Percentiles rank a stretch among this genome's conserved stretches.
phyloP scores from a whole-genome alignment of 2,797 vertebrate species.

The Zalophus californianus region DNA sequence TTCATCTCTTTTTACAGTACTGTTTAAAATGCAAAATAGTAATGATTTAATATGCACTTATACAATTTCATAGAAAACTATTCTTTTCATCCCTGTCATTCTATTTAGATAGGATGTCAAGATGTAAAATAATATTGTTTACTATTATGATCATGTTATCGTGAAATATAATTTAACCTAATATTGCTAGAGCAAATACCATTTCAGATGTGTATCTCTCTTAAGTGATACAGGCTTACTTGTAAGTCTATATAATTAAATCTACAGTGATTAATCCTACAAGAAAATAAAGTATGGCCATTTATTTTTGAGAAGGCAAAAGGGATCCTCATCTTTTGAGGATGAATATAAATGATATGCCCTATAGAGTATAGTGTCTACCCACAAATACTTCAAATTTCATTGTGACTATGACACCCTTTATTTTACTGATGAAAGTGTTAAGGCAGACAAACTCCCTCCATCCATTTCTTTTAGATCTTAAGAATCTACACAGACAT shows the following conservation, averaged over 20 bases:
- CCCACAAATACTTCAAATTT: constrained; percentile 2
- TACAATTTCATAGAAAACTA: neutral
- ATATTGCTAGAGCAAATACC: constrained; percentile 15
- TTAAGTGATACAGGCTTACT: neutral
- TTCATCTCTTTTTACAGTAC: neutral
- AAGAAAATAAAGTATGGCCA: neutral
- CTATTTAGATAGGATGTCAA: neutral
- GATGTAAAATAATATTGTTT: neutral
- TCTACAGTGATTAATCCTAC: neutral
- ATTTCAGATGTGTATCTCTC: neutral
- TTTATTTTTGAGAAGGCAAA: constrained; percentile 32
- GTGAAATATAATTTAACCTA: neutral
- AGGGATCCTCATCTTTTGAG: neutral
- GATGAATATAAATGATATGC: neutral
- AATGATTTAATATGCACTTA: neutral
- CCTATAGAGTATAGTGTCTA: neutral
- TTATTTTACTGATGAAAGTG: constrained; percentile 44
- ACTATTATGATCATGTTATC: neutral
- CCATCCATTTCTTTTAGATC: neutral
- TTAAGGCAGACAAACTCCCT: neutral
- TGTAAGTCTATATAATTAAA: neutral
- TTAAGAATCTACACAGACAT: neutral
- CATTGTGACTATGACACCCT: neutral
- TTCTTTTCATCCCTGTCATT: neutral
- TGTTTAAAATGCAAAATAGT: neutral